Evolutionary conservation across 2,797 vertebrate genomes (phyloP).

Genomic region (Siniperca obscura): DNA sequence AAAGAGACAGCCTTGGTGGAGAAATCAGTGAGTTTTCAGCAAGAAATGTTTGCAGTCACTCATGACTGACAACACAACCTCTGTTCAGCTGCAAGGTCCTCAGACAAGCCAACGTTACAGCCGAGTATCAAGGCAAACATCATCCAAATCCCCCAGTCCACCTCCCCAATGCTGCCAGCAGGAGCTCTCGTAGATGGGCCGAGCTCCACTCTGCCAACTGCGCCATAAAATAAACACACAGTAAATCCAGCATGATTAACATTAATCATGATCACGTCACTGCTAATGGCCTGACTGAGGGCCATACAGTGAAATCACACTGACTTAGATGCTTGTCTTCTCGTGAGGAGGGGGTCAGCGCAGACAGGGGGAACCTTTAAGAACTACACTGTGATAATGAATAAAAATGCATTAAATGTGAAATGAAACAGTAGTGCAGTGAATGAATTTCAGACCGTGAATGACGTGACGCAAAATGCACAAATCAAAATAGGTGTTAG

Average conservation of each 20-base stretch:
- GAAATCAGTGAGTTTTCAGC: slow-evolving; percentile 61
- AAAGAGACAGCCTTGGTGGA: slow-evolving; percentile 53
- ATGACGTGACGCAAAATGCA: slow-evolving; percentile 42
- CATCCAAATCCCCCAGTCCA: slow-evolving; percentile 66
- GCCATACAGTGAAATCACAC: slow-evolving; percentile 69
- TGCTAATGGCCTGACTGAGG: slow-evolving; percentile 73
- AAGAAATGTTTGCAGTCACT: slow-evolving; percentile 72
- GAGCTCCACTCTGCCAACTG: slow-evolving; percentile 69
- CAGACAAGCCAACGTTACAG: slow-evolving; percentile 58
- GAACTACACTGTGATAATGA: slow-evolving; percentile 28
- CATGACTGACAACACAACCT: slow-evolving; percentile 73
- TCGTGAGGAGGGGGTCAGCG: slow-evolving; percentile 2
- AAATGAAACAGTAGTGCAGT: slow-evolving; percentile 35
- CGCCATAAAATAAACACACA: slow-evolving; percentile 84
- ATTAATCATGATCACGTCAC: slow-evolving; percentile 83
- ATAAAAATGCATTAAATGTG: slow-evolving; percentile 45
- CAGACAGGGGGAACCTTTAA: slow-evolving; percentile 42
- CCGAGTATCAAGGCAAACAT: slow-evolving; percentile 72
- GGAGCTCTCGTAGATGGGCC: slow-evolving; percentile 67
- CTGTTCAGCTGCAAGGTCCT: slow-evolving; percentile 67
- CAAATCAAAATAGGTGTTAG: slow-evolving; percentile 62
- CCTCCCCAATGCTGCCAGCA: slow-evolving; percentile 68
- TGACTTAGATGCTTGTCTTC: slow-evolving; percentile 58
- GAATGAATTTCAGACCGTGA: slow-evolving; percentile 18
- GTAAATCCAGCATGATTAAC: slow-evolving; percentile 83